These are phyloP conservation scores for Mellivora capensis DNA, from an alignment of 2,113 vertebrate genomes.

Conservation along the genomic window DNA sequence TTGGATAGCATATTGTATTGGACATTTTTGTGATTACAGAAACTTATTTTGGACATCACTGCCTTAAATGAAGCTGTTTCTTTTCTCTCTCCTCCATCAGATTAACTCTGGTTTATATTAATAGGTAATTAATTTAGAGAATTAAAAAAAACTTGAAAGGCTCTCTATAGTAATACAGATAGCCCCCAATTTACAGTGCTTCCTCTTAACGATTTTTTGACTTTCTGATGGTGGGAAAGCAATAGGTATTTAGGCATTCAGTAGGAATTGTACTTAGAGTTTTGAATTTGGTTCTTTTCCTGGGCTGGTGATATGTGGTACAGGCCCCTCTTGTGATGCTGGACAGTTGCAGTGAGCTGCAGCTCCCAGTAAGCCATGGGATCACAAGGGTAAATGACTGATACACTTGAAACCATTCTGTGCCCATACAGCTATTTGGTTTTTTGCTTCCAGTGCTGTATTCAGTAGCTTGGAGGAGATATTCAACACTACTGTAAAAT, in stretches of 20 bases:
- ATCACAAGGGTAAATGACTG: too few species aligned
- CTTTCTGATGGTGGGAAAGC: not conserved
- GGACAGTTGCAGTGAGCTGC: too few species aligned
- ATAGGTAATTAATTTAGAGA: not conserved
- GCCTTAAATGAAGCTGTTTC: not conserved
- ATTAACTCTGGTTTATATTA: conserved; percentile 7
- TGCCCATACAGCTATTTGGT: not conserved
- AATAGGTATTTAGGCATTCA: not conserved
- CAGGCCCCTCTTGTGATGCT: too few species aligned
- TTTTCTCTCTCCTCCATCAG: not conserved
- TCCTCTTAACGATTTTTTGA: not conserved
- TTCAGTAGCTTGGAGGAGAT: not conserved
- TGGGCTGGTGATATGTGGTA: too few species aligned
- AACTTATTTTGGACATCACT: not conserved
- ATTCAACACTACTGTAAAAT: not conserved
- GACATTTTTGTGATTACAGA: not conserved
- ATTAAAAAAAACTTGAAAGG: not conserved
- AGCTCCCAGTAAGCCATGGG: too few species aligned
- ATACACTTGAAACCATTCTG: too few species aligned
- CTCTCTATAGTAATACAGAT: not conserved
- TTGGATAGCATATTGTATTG: not conserved
- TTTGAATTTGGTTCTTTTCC: too few species aligned
- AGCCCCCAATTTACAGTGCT: not conserved
- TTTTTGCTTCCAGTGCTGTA: not conserved
- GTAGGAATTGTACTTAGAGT: not conserved